Evolutionary conservation across 2,113 vertebrate species (phyloP), one percentile per base, ranked within the genome.

Genomic region (Oncorhynchus gorbuscha): DNA sequence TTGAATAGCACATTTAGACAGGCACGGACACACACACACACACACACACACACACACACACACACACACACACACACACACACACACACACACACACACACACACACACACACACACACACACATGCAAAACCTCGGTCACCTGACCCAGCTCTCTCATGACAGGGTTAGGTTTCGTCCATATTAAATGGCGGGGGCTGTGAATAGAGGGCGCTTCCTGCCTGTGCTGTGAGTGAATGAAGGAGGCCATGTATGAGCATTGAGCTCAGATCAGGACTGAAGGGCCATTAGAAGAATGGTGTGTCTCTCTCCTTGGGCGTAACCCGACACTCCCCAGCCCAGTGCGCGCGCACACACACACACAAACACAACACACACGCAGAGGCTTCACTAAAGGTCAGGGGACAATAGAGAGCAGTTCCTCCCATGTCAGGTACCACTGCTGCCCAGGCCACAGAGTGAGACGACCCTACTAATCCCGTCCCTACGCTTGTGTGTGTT

Each of bases 291-390:
- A 86, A 85, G 85, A 89, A 88, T 84, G 89, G 87, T 85, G 80
- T 89, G 85, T 82, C 80, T 88, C 88, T 90, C 88, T 92, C 87
- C 90, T 92, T 88, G 48, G 76, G 76, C 59, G 92, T 90, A 92
- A 93, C 86, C 81, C 5, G 85, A 92, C 83, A 75, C 65, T 64
- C 58, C 79, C 84, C 71, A 77, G 84, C 12, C 51, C 12, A 55
- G 51, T 14, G 1, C 16, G 1, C 4, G 0, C 39, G 0, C 39
- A 1, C 39, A 45, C 39, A 39, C 39, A 45, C 39, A 45, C 39
- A 11, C 7, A 9, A 8, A 9, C 7, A 2, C 6, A 87, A 8
- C 5, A 39, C 35, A 39, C 35, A 39, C 39, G 7, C 7, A 2
- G 1, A 87, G 74, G 74, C 76, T 83, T 88, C 81, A 76, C 83